Evolutionary conservation across 2,797 vertebrate genomes (phyloP).

Genomic region (Chaenodraco wilsoni): DNA sequence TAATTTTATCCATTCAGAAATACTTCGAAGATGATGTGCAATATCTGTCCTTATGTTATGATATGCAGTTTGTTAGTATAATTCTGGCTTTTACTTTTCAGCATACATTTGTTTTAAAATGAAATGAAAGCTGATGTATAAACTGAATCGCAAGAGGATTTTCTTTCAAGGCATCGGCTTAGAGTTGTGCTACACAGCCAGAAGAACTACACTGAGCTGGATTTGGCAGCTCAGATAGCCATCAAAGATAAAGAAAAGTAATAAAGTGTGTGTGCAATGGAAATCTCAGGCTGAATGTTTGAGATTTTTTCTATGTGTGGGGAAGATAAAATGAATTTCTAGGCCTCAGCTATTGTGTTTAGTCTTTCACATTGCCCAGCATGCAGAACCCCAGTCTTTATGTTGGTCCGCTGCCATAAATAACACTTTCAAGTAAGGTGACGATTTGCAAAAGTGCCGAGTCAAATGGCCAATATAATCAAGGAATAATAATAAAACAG

Average conservation of each 20-base stretch:
- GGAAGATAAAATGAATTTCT: slow-evolving; percentile 47
- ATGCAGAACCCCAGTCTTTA: slow-evolving; percentile 31
- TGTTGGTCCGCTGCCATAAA: slow-evolving; percentile 30
- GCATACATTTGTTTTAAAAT: slow-evolving; percentile 43
- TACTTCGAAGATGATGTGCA: slow-evolving; percentile 12
- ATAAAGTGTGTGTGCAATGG: slow-evolving; percentile 47
- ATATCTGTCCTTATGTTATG: too few relatives aligned
- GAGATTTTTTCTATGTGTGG: slow-evolving; percentile 38
- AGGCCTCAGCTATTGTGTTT: slow-evolving; percentile 43
- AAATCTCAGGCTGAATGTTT: slow-evolving; percentile 44
- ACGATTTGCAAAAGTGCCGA: slow-evolving; percentile 20
- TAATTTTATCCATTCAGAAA: slow-evolving; percentile 39
- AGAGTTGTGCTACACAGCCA: slow-evolving; percentile 37
- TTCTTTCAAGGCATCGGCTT: slow-evolving; percentile 53
- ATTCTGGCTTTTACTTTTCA: slow-evolving; percentile 16
- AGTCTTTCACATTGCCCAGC: slow-evolving; percentile 38
- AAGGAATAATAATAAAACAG: slow-evolving; percentile 33
- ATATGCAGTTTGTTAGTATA: slow-evolving; percentile 18
- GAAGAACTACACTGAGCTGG: slow-evolving; percentile 58
- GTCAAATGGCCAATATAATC: slow-evolving; percentile 36
- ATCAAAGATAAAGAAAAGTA: slow-evolving; percentile 65
- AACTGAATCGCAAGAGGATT: slow-evolving; percentile 47
- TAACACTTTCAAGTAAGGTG: slow-evolving; percentile 23
- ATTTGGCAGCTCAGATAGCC: slow-evolving; percentile 56
- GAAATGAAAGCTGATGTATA: slow-evolving; percentile 43